A percentile compares a stretch with the other conserved stretches of the same genome.
phyloP scores from a whole-genome alignment of 2,113 vertebrate species.

The Clinocottus analis region DNA sequence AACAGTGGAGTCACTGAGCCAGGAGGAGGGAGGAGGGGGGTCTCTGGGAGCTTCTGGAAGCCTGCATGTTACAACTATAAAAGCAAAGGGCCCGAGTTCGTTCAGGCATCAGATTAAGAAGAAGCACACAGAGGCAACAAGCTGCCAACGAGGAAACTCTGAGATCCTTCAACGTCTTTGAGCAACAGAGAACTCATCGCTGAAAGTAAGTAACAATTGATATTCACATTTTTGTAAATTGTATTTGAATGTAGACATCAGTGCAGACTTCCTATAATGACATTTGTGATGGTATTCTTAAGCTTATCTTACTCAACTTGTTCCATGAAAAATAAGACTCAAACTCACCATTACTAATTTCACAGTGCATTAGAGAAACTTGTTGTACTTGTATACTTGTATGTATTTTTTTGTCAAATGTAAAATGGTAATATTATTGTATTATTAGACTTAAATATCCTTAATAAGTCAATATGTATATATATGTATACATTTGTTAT shows the following conservation, averaged over 20 bases:
- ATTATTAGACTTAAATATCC: neutral
- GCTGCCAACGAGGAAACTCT: slow-evolving; percentile 17
- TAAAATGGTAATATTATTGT: neutral
- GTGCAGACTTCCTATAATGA: neutral
- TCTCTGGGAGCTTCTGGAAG: slow-evolving; percentile 69
- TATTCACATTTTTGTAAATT: neutral
- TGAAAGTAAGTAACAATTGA: slow-evolving; percentile 60
- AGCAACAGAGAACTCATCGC: slow-evolving; percentile 16
- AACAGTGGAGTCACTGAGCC: slow-evolving; percentile 62
- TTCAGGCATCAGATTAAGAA: slow-evolving; percentile 47
- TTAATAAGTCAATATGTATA: neutral
- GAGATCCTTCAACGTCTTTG: slow-evolving; percentile 11
- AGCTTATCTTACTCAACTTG: neutral
- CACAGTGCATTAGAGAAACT: neutral
- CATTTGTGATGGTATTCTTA: neutral
- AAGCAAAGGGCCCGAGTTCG: slow-evolving; percentile 40
- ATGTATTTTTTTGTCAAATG: neutral
- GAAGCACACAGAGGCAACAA: slow-evolving; percentile 18
- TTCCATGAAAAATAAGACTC: neutral
- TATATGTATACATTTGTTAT: neutral
- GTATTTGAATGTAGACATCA: neutral
- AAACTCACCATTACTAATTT: neutral
- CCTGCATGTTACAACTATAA: slow-evolving; percentile 43
- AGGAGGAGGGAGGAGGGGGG: neutral
- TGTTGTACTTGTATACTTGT: neutral